A percentile compares a stretch with the other conserved stretches of the same genome.
phyloP scores from a whole-genome alignment of 2,888 invertebrate species.

The Ganaspis brasiliensis region DNA sequence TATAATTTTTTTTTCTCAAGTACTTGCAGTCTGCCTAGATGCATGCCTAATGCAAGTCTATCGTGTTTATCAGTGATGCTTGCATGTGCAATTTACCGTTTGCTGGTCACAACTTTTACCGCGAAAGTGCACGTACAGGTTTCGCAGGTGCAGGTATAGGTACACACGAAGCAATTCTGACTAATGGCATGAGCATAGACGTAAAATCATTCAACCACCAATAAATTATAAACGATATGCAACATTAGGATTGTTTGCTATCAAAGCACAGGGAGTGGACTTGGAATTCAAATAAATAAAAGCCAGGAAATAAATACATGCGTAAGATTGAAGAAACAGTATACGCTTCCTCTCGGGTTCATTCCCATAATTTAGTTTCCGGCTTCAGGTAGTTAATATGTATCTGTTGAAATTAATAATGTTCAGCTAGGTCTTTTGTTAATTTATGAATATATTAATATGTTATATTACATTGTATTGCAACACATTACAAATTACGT shows the following conservation, averaged over 20 bases:
- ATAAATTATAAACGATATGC: conserved; percentile 21
- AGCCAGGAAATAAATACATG: too few relatives aligned
- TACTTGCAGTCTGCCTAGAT: conserved; percentile 17
- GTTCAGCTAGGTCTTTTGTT: too few relatives aligned
- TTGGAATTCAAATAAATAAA: not conserved
- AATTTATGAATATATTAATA: too few relatives aligned
- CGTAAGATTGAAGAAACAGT: too few relatives aligned
- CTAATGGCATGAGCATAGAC: conserved; percentile 19
- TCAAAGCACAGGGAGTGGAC: not conserved
- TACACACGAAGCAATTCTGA: conserved; percentile 1
- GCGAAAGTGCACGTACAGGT: conserved; percentile 18
- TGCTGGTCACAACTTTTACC: conserved; percentile 31
- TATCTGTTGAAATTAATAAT: too few relatives aligned
- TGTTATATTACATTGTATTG: too few relatives aligned
- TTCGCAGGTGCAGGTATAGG: conserved; percentile 19
- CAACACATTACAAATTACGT: too few relatives aligned
- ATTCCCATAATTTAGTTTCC: too few relatives aligned
- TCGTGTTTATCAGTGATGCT: conserved; percentile 27
- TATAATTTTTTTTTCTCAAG: not conserved
- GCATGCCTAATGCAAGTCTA: conserved; percentile 14
- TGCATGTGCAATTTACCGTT: conserved; percentile 38
- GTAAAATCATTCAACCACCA: conserved; percentile 14
- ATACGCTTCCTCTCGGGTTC: too few relatives aligned
- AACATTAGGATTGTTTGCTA: not conserved
- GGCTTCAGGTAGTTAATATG: too few relatives aligned